Evolutionary conservation across 2,888 invertebrate species (phyloP).

Genomic region (Spisula solida): DNA sequence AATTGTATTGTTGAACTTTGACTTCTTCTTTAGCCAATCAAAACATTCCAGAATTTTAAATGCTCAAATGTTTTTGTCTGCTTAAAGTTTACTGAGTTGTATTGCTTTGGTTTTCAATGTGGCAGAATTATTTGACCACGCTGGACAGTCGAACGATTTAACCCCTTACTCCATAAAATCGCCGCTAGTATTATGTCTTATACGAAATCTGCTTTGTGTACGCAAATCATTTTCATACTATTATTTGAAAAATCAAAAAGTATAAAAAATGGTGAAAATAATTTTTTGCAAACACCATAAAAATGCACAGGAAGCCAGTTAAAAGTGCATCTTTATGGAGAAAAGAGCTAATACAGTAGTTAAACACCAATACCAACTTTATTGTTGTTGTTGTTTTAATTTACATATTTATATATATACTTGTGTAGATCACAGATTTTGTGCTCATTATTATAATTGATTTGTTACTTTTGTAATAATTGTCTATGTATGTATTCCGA

Average conservation of each 20-base stretch:
- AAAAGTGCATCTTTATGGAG: no score
- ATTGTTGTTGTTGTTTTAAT: not conserved
- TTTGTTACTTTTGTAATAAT: not conserved
- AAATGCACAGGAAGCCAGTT: no score
- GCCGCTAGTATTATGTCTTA: no score
- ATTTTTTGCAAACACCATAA: no score
- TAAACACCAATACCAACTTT: not conserved
- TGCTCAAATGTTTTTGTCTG: not conserved
- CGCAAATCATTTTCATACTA: no score
- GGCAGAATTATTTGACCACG: not conserved
- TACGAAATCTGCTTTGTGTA: no score
- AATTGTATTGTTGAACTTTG: not conserved
- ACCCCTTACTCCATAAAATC: no score
- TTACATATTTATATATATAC: not conserved
- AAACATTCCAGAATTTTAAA: not conserved
- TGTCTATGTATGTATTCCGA: not conserved
- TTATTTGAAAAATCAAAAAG: no score
- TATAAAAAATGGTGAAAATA: no score
- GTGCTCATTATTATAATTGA: conserved; percentile 1
- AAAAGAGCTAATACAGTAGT: not conserved
- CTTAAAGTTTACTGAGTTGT: not conserved
- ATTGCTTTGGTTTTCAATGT: not conserved
- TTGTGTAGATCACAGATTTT: conserved; percentile 25
- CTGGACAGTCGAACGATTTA: not conserved
- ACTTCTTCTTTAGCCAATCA: not conserved